These are phyloP conservation scores for Gadopsis bispinosus DNA, from an alignment of 2,797 vertebrate genomes.

Conservation along the genomic window DNA sequence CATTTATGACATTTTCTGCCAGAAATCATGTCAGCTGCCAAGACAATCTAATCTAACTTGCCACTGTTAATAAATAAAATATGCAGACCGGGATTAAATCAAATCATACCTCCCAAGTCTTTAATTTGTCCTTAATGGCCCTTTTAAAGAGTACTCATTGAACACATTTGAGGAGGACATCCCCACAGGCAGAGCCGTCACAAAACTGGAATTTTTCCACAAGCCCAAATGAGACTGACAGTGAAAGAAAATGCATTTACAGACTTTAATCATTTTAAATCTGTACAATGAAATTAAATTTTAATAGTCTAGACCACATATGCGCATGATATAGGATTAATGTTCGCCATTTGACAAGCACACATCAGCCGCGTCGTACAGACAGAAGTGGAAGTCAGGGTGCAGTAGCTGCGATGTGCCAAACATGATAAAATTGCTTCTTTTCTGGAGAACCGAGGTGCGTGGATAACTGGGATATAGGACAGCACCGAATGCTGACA, in stretches of 20 bases:
- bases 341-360: not conserved
- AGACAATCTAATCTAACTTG: constrained; percentile 42
- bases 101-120: constrained; percentile 35
- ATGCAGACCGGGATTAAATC: constrained; percentile 58
- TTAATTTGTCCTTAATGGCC: constrained; percentile 56
- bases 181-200: constrained; percentile 29
- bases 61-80: constrained; percentile 63
- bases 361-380: not conserved
- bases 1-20: constrained; percentile 51
- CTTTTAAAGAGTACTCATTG: constrained; percentile 60
- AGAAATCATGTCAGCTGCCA: constrained; percentile 47
- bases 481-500: not conserved
- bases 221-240: constrained; percentile 6
- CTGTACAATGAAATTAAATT: constrained; percentile 16
- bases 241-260: constrained; percentile 20
- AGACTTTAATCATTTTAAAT: constrained; percentile 37
- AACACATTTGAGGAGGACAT: constrained; percentile 49
- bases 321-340: not conserved
- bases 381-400: not conserved
- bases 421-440: not conserved
- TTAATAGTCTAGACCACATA: not conserved
- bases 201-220: constrained; percentile 31
- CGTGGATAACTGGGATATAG: not conserved
- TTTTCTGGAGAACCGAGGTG: not conserved
- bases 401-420: not conserved